A percentile compares a stretch with the other conserved stretches of the same genome.
These are phyloP conservation scores for Montipora sp. DNA, from an alignment of 64 coral and sea anemone genomes.

Conservation along the genomic window DNA sequence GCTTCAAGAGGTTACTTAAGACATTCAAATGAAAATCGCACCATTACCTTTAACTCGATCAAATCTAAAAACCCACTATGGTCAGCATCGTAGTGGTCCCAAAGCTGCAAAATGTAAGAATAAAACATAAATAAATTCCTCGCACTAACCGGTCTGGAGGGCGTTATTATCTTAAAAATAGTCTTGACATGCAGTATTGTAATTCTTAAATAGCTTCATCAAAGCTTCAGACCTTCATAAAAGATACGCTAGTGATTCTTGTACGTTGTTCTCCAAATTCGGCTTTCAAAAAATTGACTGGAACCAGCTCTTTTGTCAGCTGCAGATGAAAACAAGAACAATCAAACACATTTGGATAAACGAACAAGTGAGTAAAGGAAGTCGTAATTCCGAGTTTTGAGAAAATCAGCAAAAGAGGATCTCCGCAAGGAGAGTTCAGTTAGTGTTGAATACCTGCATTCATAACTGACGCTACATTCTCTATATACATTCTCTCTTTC, in stretches of 20 bases:
- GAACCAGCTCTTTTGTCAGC: conserved; percentile 35
- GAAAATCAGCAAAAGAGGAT: too few species aligned
- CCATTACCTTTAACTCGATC: conserved; percentile 31
- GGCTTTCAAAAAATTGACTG: conserved; percentile 28
- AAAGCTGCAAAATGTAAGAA: conserved; percentile 27
- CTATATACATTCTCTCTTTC: too few species aligned
- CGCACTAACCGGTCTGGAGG: too few species aligned
- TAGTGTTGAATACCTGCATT: too few species aligned
- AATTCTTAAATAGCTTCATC: background rate
- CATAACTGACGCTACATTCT: too few species aligned
- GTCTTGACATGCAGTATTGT: background rate
- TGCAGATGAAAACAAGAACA: background rate
- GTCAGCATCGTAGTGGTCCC: conserved; percentile 56
- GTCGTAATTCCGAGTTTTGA: too few species aligned
- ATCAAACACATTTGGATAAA: background rate
- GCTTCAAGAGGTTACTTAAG: too few species aligned
- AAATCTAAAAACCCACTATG: conserved; percentile 43
- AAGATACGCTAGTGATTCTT: conserved; percentile 41
- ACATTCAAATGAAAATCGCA: background rate
- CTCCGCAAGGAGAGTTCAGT: too few species aligned
- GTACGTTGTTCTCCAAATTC: conserved; percentile 16
- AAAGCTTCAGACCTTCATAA: conserved; percentile 48
- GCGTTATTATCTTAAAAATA: too few species aligned
- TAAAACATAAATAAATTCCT: too few species aligned
- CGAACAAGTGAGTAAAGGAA: too few species aligned